Evolutionary conservation across 2,797 vertebrate species (phyloP), one percentile per base, ranked within the genome.

Genomic region (Toxotes lorentzi): DNA sequence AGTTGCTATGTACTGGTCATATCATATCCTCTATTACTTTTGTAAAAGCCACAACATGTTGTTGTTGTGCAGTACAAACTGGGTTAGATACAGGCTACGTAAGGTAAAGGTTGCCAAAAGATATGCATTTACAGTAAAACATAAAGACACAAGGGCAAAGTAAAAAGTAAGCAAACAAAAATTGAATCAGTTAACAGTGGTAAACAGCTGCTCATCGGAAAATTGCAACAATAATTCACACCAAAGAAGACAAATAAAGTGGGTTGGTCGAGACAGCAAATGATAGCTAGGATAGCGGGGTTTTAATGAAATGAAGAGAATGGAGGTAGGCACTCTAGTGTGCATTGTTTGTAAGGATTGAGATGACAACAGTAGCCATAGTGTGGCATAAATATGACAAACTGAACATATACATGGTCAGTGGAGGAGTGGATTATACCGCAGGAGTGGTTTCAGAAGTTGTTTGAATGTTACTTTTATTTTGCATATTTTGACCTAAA

Each of bases 401-500:
- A 21, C 5, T 65, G 43, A 48, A 58, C 40, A 34, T 11, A 27
- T 11, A 56, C 12, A 69, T 38, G 13, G 11, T 35, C 21, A 59
- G n/a, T 23, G 17, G 43, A 63, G 59, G 53, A 17, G 5, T 64
- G 51, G 4, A 38, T 47, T 47, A 27, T 51, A 30, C 23, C 41
- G 17, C 1, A 30, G 1, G 32, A 58, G 34, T 56, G 14, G 2
- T 75, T n/a, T 14, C 12, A 41, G 40, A 14, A 41, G 40, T 14
- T 41, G 12, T 41, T 41, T 41, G 13, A 13, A 41, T 41, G 40
- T 23, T 40, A 45, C 4, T 53, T 43, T 35, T 27, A n/a, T 54
- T 54, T 54, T n/a, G 53, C 43, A 47, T 38, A 53, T 43, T 62
- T 65, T 65, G 48, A 56, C 41, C n/a, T 24, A 4, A 45, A 53